Percentiles rank a stretch among this genome's conserved stretches.
phyloP scores from a whole-genome alignment of 1,140 invertebrate genomes.

The Macrosteles quadrilineatus region DNA sequence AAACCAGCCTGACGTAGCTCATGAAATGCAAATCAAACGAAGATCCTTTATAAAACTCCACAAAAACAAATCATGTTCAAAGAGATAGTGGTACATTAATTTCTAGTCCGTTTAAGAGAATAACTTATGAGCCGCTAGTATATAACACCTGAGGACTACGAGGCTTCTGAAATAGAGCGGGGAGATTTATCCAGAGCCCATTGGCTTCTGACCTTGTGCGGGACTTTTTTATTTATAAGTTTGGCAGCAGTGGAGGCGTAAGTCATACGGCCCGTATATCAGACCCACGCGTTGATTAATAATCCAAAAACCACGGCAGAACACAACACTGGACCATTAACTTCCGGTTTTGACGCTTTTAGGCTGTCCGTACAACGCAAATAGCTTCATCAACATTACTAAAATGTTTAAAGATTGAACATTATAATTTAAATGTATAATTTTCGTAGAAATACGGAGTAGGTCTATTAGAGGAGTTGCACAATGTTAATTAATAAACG shows the following conservation, averaged over 20 bases:
- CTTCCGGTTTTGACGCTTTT: too few relatives aligned
- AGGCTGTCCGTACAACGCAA: too few relatives aligned
- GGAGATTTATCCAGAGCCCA: not conserved
- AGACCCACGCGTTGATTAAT: conserved; percentile 16
- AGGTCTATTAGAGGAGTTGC: too few relatives aligned
- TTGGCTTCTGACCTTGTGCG: conserved; percentile 6
- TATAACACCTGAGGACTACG: not conserved
- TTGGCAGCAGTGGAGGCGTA: not conserved
- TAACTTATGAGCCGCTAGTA: not conserved
- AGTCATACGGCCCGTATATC: conserved; percentile 3
- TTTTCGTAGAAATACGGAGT: too few relatives aligned
- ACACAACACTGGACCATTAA: not conserved
- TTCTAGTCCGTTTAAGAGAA: not conserved
- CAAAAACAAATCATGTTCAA: too few relatives aligned
- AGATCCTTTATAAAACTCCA: too few relatives aligned
- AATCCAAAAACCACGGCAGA: not conserved
- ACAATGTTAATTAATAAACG: too few relatives aligned
- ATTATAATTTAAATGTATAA: too few relatives aligned
- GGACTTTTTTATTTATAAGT: conserved; percentile 15
- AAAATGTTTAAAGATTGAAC: too few relatives aligned
- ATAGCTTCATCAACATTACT: too few relatives aligned
- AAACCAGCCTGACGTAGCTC: too few relatives aligned
- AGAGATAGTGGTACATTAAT: not conserved
- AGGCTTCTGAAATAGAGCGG: conserved; percentile 1
- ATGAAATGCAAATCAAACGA: too few relatives aligned